Base-by-base conservation (phyloP, 2,113 vertebrate species). In the Macrotus californicus region DNA sequence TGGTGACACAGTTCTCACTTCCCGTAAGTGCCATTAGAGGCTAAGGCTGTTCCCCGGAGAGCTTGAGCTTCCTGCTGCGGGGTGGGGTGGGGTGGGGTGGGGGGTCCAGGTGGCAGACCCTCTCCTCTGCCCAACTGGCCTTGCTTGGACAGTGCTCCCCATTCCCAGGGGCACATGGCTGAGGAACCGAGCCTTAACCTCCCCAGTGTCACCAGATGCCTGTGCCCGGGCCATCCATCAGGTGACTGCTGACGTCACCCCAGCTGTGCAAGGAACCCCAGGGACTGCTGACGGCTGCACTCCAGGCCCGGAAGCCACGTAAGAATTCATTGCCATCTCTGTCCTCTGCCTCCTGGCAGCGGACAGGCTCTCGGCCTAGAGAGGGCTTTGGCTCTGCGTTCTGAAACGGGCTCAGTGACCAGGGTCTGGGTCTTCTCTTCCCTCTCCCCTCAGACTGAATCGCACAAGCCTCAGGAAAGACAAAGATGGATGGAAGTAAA, bases 401-500 rank as follows among this genome's bases (percentile, higher is more conserved):
- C 36, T 89, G 87, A 81, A 59, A 91, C 86, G 67, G 80, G 88
- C 94, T 92, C 90, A 96, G 43, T 9, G 19, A 36, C 59, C 36
- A 18, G 59, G 70, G 81, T 34, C 81, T 82, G 59, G 56, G 31
- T 72, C 34, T 84, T 69, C 76, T 86, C 83, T 52, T 16, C 61
- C 76, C 43, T 46, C 24, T n/a, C 66, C 50, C 67, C 69, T 8
- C 2, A 50, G 39, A 77, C 76, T 70, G 73, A 93, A 91, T 21
- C 70, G 70, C 59, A 72, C 34, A 84, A 75, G 83, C 76, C 85
- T 94, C 43, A 11, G 93, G 59, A 92, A 86, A 94, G 84, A 93
- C 87, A 96, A 87, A 87, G 96, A 94, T 19, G 61, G 91, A 95
- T 15, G 73, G 81, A 83, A 94, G 92, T 92, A 95, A 87, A 94